Conservation (phyloP, 2,113 vertebrate species). For the Oxygymnocypris stewartii region DNA sequence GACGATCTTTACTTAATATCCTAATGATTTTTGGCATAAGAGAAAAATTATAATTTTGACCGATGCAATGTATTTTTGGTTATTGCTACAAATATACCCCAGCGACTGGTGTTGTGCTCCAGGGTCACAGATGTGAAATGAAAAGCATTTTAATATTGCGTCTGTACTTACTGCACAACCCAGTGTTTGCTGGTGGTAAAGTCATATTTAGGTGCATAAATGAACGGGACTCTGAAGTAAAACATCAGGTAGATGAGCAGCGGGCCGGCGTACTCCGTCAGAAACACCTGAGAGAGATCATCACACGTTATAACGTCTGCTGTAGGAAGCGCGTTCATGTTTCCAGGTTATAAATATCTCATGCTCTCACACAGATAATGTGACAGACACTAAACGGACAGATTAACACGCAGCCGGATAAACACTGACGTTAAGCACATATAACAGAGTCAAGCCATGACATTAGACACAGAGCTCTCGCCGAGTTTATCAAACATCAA, state of each 20-base stretch:
- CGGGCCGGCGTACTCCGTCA: conserved; percentile 88
- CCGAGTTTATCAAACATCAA: background rate
- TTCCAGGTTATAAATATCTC: conserved; percentile 25
- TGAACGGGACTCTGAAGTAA: conserved; percentile 90
- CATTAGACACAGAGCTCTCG: background rate
- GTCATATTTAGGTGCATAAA: conserved; percentile 86
- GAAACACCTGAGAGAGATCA: conserved; percentile 79
- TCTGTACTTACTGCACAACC: conserved; percentile 73
- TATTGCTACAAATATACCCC: too few relatives aligned
- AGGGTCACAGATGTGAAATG: background rate
- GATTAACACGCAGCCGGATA: conserved; percentile 15
- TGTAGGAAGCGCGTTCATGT: background rate
- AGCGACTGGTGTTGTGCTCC: too few relatives aligned
- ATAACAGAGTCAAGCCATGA: background rate
- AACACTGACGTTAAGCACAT: background rate
- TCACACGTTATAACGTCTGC: background rate
- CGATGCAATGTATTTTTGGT: too few relatives aligned
- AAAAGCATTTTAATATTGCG: background rate
- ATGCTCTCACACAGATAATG: conserved; percentile 25
- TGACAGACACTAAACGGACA: conserved; percentile 36
- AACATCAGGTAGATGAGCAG: conserved; percentile 90
- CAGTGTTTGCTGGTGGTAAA: conserved; percentile 90
- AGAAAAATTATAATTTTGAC: too few relatives aligned
- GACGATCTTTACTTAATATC: too few relatives aligned
- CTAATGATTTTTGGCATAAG: too few relatives aligned